Evolutionary conservation across 2,797 vertebrate species (phyloP), one percentile per base, ranked within the genome.

Genomic region (Liasis olivaceus): DNA sequence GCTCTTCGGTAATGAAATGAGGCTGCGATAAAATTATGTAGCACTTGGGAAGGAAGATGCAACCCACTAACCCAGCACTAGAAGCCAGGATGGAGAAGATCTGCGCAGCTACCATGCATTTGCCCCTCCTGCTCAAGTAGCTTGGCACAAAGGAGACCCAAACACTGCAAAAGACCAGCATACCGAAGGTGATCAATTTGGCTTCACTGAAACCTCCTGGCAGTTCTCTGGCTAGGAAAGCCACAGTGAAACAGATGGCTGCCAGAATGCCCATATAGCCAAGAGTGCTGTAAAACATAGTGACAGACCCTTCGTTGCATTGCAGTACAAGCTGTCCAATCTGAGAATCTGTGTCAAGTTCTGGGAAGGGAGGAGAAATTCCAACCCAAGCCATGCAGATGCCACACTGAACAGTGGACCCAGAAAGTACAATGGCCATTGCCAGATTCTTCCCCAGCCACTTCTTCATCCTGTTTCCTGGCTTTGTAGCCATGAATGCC

Each of bases 41-140:
- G n/a, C 69, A 92, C 54, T 92, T 92, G 69, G 91, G 91, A 62
- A 92, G 42, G 66, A 92, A 92, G 59, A 88, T 92, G 58, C 42
- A 88, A 4, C 86, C 58, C 86, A 92, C 13, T 2, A 92, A 0
- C 36, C 72, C 72, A 81, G 72, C 20, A 1, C 72, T 81, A 36
- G 90, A 91, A 63, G 84, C 62, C 84, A 91, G 17, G n/a, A 91
- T 86, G 5, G 90, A 91, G 84, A 91, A 81, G 42, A 81, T 8
- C 36, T 81, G 91, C 86, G 88, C 86, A 31, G 86, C 91, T 36
- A 87, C 66, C 86, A 87, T 63, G 20, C 63, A 92, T 84, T 92
- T 92, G 5, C 72, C 87, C 24, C 56, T 92, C 28, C 42, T 89
- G 69, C 87, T 85, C 47, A 92, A 31, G 47, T 92, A 92, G 9